Evolutionary conservation across 2,797 vertebrate genomes (phyloP).

Genomic region (Phalanger gymnotis): DNA sequence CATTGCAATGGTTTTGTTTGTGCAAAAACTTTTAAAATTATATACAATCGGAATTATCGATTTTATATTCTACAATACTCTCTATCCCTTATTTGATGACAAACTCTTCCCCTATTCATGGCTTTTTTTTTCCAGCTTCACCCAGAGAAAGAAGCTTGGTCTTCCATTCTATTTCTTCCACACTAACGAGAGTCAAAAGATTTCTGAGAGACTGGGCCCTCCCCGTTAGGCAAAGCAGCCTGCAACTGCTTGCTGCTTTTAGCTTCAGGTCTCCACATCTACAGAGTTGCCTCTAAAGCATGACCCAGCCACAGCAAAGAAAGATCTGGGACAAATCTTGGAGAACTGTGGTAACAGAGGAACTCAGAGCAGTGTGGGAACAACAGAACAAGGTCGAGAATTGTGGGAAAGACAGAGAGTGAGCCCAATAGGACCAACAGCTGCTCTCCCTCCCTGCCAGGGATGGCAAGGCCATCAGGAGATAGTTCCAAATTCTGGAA

Average conservation of each 20-base stretch:
- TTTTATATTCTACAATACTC: background rate
- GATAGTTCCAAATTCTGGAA: background rate
- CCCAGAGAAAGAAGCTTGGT: background rate
- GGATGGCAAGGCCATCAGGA: background rate
- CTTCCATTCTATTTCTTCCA: background rate
- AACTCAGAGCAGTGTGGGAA: background rate
- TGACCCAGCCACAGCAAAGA: background rate
- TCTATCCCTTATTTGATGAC: background rate
- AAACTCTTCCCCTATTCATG: background rate
- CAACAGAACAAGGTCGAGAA: background rate
- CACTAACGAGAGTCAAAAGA: background rate
- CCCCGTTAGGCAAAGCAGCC: background rate
- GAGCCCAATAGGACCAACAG: background rate
- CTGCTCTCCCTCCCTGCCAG: background rate
- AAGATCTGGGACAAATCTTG: background rate
- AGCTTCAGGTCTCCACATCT: background rate
- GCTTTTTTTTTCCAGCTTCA: background rate
- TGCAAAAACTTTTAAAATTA: background rate
- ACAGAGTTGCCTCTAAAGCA: background rate
- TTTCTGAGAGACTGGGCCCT: background rate
- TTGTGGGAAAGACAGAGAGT: background rate
- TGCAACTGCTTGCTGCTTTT: background rate
- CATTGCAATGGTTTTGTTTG: background rate
- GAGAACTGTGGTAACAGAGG: background rate
- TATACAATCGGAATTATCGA: background rate